These are phyloP conservation scores for Xestia c-nigrum DNA, from an alignment of 2,888 invertebrate genomes.

Conservation along the genomic window DNA sequence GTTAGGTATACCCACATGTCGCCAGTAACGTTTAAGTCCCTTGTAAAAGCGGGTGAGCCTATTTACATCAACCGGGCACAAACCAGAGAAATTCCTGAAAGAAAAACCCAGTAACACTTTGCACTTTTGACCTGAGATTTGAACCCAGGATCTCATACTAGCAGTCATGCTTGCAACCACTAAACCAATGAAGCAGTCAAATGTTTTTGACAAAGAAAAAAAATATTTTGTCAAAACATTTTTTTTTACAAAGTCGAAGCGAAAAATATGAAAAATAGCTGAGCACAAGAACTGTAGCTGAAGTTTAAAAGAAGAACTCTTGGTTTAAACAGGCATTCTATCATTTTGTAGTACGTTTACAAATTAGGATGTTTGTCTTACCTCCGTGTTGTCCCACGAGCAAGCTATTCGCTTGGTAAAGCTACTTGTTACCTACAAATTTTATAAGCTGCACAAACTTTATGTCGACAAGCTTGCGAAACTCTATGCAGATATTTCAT, in stretches of 20 bases:
- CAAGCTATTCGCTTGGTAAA: neutral
- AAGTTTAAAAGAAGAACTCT: neutral
- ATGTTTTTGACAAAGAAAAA: no score
- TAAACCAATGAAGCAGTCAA: no score
- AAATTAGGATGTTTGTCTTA: neutral
- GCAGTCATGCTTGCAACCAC: no score
- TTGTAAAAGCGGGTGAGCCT: no score
- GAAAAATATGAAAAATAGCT: neutral
- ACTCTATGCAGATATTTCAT: conserved; percentile 15
- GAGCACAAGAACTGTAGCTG: neutral
- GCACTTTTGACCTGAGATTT: no score
- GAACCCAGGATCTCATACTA: no score
- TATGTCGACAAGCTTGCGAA: neutral
- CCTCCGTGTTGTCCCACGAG: neutral
- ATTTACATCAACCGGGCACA: no score
- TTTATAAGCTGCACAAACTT: neutral
- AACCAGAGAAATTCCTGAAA: neutral
- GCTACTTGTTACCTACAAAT: neutral
- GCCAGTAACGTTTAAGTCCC: no score
- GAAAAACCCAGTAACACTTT: no score
- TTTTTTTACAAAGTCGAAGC: neutral
- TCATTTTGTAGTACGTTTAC: neutral
- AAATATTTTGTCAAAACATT: no score
- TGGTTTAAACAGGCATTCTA: neutral
- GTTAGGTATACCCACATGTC: no score